These are phyloP conservation scores for Sciurus carolinensis DNA, from an alignment of 2,797 vertebrate species.

Conservation along the genomic window DNA sequence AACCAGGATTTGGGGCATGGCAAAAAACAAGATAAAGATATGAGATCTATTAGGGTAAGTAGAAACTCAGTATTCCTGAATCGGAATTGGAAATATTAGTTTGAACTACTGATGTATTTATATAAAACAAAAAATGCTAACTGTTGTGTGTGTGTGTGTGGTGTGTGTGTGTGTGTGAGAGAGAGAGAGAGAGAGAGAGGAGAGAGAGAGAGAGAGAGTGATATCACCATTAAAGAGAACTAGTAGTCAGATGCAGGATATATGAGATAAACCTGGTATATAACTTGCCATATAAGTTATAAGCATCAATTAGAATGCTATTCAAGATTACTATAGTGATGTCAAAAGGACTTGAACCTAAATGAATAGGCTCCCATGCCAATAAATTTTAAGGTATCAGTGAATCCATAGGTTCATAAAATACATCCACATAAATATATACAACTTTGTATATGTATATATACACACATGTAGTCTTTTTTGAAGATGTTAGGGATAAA, in stretches of 20 bases:
- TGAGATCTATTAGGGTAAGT: neutral
- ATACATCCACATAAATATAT: neutral
- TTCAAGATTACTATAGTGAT: neutral
- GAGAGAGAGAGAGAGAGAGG: too few species aligned
- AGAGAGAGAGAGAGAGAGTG: too few species aligned
- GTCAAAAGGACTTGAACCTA: constrained; percentile 8
- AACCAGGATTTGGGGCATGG: neutral
- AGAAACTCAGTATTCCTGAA: neutral
- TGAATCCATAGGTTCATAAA: constrained; percentile 33
- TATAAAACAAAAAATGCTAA: constrained; percentile 23
- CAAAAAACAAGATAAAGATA: neutral
- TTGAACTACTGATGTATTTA: constrained; percentile 19
- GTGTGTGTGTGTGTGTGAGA: too few species aligned
- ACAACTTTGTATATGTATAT: neutral
- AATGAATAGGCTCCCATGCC: neutral
- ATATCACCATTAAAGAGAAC: neutral
- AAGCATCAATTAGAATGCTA: neutral
- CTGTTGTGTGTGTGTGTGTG: too few species aligned
- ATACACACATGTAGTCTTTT: neutral
- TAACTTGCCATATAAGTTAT: neutral
- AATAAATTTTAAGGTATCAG: neutral
- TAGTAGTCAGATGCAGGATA: neutral
- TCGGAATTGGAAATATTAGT: constrained; percentile 24
- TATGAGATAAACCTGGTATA: neutral
- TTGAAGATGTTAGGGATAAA: neutral